A percentile compares a stretch with the other conserved stretches of the same genome.
Evolutionary conservation across 2,797 vertebrate species (phyloP).

Genomic region (Apogon hyalosoma): DNA sequence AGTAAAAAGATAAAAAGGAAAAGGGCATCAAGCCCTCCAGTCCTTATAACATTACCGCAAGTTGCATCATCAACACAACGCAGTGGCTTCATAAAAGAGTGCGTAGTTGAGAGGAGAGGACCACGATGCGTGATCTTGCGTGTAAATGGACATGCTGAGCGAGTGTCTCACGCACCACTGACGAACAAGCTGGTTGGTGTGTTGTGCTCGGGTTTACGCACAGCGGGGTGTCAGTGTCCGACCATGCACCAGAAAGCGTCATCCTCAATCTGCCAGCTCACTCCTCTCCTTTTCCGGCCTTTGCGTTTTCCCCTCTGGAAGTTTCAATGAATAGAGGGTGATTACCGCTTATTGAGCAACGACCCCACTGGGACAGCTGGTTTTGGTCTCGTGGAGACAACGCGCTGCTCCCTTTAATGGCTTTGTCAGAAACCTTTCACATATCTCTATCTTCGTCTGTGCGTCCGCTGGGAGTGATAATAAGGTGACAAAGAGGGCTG

Average conservation of each 20-base stretch:
- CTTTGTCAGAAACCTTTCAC: constrained; percentile 26
- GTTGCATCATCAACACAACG: constrained; percentile 76
- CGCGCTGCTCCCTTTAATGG: constrained; percentile 24
- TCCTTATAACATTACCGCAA: constrained; percentile 62
- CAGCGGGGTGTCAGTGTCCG: no score
- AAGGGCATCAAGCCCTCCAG: constrained; percentile 46
- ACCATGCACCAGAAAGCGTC: constrained; percentile 20
- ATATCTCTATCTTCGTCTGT: constrained; percentile 28
- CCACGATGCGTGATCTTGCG: constrained; percentile 41
- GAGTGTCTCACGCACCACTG: constrained; percentile 52
- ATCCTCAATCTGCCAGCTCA: constrained; percentile 20
- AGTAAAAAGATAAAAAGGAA: constrained; percentile 54
- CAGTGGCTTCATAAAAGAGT: constrained; percentile 33
- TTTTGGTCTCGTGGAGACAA: constrained; percentile 46
- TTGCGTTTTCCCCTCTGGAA: constrained; percentile 2
- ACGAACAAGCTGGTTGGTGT: constrained; percentile 11
- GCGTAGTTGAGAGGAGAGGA: constrained; percentile 18
- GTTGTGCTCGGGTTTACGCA: not conserved
- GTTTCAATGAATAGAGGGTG: constrained; percentile 54
- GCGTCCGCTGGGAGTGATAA: constrained; percentile 18
- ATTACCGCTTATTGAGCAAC: constrained; percentile 60
- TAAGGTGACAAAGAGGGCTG: not conserved
- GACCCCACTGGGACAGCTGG: constrained; percentile 48
- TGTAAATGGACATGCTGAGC: constrained; percentile 60
- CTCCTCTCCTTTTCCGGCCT: not conserved